Evolutionary conservation across 2,888 invertebrate species (phyloP).

Genomic region (Ophonus ardosiacus): DNA sequence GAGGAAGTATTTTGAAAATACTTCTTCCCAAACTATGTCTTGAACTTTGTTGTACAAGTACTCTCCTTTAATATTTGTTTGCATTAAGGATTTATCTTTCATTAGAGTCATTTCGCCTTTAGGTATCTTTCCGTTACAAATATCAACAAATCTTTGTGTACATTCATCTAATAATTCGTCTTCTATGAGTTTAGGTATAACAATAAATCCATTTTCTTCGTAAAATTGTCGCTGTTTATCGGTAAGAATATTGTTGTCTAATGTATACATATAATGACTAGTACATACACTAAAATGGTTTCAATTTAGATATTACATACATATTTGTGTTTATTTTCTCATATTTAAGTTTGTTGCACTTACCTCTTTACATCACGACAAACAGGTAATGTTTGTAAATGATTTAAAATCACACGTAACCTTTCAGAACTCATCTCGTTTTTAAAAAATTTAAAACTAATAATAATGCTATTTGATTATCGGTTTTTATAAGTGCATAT

Average conservation of each 20-base stretch:
- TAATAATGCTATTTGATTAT: neutral
- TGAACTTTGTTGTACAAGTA: slow-evolving; percentile 86
- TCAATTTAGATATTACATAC: neutral
- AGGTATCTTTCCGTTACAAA: slow-evolving; percentile 81
- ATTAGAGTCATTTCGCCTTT: slow-evolving; percentile 81
- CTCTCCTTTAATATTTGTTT: slow-evolving; percentile 81
- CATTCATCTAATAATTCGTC: slow-evolving; percentile 82
- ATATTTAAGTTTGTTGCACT: neutral
- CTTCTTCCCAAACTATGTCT: slow-evolving; percentile 86
- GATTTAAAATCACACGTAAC: slow-evolving; percentile 56
- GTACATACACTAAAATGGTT: slow-evolving; percentile 57
- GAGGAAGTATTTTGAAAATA: slow-evolving; percentile 83
- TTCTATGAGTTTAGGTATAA: slow-evolving; percentile 84
- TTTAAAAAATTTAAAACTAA: neutral
- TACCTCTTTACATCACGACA: slow-evolving; percentile 30
- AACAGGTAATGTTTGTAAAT: slow-evolving; percentile 31
- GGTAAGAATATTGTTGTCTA: slow-evolving; percentile 75
- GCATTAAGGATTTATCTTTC: slow-evolving; percentile 83
- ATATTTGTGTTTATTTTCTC: neutral
- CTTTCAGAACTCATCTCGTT: slow-evolving; percentile 41
- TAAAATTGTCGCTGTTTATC: slow-evolving; percentile 84
- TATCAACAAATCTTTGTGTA: slow-evolving; percentile 83
- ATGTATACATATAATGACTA: slow-evolving; percentile 72
- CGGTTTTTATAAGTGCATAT: neutral
- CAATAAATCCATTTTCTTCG: slow-evolving; percentile 87